Base-by-base conservation (phyloP, 2,888 invertebrate species). In the Drosophila picticornis region DNA sequence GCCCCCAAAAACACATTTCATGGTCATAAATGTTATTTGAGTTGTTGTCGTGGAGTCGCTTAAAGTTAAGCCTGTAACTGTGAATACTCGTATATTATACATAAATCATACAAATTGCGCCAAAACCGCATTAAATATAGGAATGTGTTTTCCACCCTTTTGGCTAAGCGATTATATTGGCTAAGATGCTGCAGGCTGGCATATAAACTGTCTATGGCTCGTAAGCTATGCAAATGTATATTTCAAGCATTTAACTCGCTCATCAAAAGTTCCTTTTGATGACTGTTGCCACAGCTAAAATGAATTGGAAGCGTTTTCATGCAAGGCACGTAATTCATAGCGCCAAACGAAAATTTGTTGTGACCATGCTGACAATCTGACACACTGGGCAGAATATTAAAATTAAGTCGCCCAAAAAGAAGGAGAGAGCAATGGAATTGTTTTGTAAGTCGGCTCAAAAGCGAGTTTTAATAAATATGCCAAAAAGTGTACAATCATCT, bases 21-120 rank as follows among this genome's bases (percentile, higher is more conserved):
- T 75, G 80, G 72, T 62, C 82, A 80, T 89, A 84, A 89, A 84
- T 87, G 82, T 73, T 87, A 84, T 87, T 87, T 50, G 81, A 85
- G 77, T 83, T 80, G 80, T 72, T 43, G 46, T 72, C 43, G 46
- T 71, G 62, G 68, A 52, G 38, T 46, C 48, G 51, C 57, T 40
- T 31, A 9, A 43, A 61, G 65, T 57, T 77, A 48, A 55, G 36
- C 65, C 34, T 34, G 16, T 29, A 51, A 62, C 63, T 64, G 27
- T 19, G 50, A 29, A 66, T 32, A 66, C 43, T 48, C 57, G 56
- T 58, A 13, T 63, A 62, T 62, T 51, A 72, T 75, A 69, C 77
- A 77, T 75, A 84, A 89, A 84, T 68, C 75, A 75, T 80, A 71
- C 74, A 66, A 74, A 71, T 63, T 61, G 70, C 55, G 40, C 46